Conservation (phyloP, 2,888 invertebrate species). For the Leucophenga maculata region DNA sequence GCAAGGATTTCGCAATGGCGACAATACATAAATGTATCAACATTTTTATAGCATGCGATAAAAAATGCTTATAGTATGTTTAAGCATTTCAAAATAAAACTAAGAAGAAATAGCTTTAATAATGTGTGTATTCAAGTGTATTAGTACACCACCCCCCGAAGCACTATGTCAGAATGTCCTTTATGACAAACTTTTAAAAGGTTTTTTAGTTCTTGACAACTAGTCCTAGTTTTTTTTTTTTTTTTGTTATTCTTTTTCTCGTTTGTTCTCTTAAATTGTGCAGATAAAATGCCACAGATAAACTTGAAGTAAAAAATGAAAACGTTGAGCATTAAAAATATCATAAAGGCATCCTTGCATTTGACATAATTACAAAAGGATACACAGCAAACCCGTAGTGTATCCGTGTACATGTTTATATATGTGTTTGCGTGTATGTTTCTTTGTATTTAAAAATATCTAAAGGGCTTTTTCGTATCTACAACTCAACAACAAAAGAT, state of each 20-base stretch:
- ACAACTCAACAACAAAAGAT: slow-evolving; percentile 52
- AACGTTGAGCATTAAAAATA: slow-evolving; percentile 38
- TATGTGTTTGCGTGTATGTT: slow-evolving; percentile 2
- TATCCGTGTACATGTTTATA: background rate
- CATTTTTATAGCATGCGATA: slow-evolving; percentile 23
- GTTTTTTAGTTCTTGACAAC: slow-evolving; percentile 22
- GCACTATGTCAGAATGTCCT: slow-evolving; percentile 24
- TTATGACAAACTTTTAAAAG: background rate
- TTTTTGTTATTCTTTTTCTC: slow-evolving; percentile 5
- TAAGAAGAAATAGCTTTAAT: slow-evolving; percentile 1
- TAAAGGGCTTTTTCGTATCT: slow-evolving; percentile 38
- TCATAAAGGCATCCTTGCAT: slow-evolving; percentile 57
- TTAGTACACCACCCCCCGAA: background rate
- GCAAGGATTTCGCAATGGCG: background rate
- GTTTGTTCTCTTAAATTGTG: slow-evolving; percentile 26
- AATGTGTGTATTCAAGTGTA: background rate
- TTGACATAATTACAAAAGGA: slow-evolving; percentile 66
- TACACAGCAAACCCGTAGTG: slow-evolving; percentile 49
- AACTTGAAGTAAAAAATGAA: slow-evolving; percentile 21
- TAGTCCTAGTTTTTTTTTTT: background rate
- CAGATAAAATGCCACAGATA: slow-evolving; percentile 29
- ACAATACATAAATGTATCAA: background rate
- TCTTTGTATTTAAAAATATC: slow-evolving; percentile 30
- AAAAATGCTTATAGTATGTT: background rate
- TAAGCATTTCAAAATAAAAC: background rate